phyloP scores from a whole-genome alignment of 2,888 invertebrate species.

The Junonia oenone region DNA sequence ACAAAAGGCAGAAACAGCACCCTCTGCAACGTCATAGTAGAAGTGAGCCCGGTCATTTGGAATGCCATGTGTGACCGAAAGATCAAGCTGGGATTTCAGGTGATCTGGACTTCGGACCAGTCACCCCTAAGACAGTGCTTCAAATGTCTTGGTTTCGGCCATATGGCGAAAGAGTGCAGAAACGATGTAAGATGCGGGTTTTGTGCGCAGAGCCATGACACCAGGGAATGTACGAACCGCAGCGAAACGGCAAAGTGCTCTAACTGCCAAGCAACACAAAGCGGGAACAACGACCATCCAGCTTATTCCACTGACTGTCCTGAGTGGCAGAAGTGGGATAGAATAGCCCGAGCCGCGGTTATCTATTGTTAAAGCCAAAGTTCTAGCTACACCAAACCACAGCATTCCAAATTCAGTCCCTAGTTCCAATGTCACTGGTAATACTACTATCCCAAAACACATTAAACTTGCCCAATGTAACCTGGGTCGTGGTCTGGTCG shows the following conservation, averaged over 20 bases:
- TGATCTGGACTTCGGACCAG: no score
- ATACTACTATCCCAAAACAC: no score
- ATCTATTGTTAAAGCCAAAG: neutral
- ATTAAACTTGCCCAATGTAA: neutral
- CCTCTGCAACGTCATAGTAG: no score
- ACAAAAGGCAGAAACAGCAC: no score
- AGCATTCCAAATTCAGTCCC: neutral
- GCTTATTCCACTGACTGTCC: neutral
- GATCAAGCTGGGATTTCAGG: no score
- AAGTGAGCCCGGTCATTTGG: no score
- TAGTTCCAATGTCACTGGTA: no score
- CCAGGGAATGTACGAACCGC: neutral
- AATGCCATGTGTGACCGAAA: no score
- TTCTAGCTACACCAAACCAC: no score
- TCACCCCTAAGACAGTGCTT: no score
- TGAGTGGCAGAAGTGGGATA: conserved; percentile 1
- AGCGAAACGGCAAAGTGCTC: no score
- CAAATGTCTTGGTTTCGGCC: neutral
- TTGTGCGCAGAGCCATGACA: neutral
- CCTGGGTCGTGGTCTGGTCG: neutral
- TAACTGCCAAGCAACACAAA: no score
- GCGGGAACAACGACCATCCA: neutral
- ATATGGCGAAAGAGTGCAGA: neutral
- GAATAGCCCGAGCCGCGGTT: neutral
- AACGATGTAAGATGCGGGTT: neutral